Evolutionary conservation across 2,888 invertebrate genomes (phyloP).

Genomic region (Phrixothrix hirtus): DNA sequence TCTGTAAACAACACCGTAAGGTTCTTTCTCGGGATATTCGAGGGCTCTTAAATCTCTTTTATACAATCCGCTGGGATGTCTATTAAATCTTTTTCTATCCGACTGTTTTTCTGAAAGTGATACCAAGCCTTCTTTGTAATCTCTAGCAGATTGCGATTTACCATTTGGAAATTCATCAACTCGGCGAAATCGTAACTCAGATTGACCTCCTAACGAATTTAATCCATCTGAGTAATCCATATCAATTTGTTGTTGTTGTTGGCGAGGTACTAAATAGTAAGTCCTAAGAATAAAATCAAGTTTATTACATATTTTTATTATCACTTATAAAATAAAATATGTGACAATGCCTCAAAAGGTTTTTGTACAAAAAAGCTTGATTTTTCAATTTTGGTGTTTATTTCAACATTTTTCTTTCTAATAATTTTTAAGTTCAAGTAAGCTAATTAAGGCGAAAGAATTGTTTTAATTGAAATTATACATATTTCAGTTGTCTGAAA

Average conservation of each 20-base stretch:
- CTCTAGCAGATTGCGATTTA: not conserved
- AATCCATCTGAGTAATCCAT: not conserved
- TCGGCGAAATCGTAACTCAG: not conserved
- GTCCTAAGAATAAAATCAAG: not conserved
- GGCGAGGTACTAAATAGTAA: not conserved
- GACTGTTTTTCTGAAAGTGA: not conserved
- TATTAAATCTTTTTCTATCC: slow-evolving; percentile 9
- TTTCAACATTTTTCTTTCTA: too few relatives aligned
- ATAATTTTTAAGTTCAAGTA: too few relatives aligned
- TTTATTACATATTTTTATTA: too few relatives aligned
- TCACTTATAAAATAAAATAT: too few relatives aligned
- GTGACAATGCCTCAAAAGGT: too few relatives aligned
- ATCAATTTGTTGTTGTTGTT: not conserved
- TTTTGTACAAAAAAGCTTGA: too few relatives aligned
- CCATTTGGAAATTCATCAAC: not conserved
- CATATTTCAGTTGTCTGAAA: too few relatives aligned
- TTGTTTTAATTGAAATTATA: too few relatives aligned
- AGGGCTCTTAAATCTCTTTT: slow-evolving; percentile 7
- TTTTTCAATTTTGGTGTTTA: not conserved
- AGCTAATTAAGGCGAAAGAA: too few relatives aligned
- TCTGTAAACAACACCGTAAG: slow-evolving; percentile 40
- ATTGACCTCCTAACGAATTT: not conserved
- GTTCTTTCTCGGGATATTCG: slow-evolving; percentile 12
- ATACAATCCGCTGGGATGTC: slow-evolving; percentile 1
- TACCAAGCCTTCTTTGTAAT: not conserved